phyloP scores from a whole-genome alignment of 2,797 vertebrate species.

The Caiman crocodilus region DNA sequence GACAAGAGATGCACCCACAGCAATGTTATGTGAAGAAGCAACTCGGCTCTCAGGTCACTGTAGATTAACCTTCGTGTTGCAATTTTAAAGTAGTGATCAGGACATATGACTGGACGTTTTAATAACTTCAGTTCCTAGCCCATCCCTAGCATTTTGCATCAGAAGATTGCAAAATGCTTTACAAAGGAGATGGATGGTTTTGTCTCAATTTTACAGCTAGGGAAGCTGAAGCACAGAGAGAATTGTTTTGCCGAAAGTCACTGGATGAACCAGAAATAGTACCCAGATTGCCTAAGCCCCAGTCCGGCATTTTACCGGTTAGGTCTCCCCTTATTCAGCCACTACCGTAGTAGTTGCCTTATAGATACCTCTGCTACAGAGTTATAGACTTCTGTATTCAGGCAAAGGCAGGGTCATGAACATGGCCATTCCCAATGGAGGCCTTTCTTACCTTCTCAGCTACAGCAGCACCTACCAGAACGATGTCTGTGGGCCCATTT shows the following conservation, averaged over 20 bases:
- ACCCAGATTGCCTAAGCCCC: not conserved
- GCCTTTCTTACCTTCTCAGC: not conserved
- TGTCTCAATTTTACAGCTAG: not conserved
- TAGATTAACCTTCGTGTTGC: not conserved
- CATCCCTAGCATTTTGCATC: not conserved
- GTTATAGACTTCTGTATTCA: not conserved
- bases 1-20: not conserved
- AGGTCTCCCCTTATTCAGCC: not conserved
- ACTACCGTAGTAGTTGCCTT: not conserved
- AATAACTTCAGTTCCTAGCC: not conserved
- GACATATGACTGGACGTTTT: not conserved
- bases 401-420: not conserved
- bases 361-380: not conserved
- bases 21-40: not conserved
- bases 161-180: not conserved
- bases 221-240: not conserved
- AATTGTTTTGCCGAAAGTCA: not conserved
- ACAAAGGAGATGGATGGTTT: not conserved
- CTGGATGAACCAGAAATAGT: not conserved
- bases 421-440: not conserved
- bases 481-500: not conserved
- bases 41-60: not conserved
- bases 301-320: not conserved
- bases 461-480: not conserved
- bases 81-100: not conserved